Evolutionary conservation across 92 coral and sea anemone species (phyloP), one percentile per base, ranked within the genome.

Genomic region (Heteractis magnifica): DNA sequence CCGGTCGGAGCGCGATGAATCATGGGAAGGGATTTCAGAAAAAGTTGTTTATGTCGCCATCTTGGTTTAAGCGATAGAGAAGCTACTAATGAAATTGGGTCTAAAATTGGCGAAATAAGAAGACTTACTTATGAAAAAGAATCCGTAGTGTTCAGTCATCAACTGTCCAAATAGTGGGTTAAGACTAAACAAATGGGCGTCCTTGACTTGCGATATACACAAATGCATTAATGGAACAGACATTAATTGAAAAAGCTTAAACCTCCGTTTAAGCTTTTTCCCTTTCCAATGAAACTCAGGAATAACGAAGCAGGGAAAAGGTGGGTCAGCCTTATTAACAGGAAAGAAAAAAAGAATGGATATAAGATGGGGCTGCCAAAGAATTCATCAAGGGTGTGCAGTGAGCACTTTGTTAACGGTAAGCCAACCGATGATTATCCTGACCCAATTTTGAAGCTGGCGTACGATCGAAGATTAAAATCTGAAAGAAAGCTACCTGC

Each of bases 191-290:
- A 81, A 87, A 76, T 87, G 90, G 83, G 79, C 86, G 3, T 52
- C 62, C 51, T 52, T 11, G 44, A 76, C 51, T 65, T 81, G 84
- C 44, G 48, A 16, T 52, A n/a, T 86, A 71, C 88, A 79, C 56
- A 72, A 14, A 3, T 84, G 89, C 72, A 56, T 49, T 48, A 85
- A 68, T 56, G 87, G 81, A 34, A 84, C 81, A 70, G 79, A 78
- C 53, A 77, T 80, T 59, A 77, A 74, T 59, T 90, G 93, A n/a
- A n/a, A n/a, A n/a, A n/a, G n/a, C n/a, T n/a, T 79, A 65, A 77
- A 78, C 91, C 89, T 53, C 93, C 93, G 62, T 90, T 87, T 85
- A 71, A 65, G 79, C 81, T 90, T 6, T 82, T 87, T 84, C 84
- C 93, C 71, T 87, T 87, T 78, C 91, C 91, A 34, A 88, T 88